Base-by-base conservation (phyloP, 1,140 invertebrate genomes). In the Bombus huntii region DNA sequence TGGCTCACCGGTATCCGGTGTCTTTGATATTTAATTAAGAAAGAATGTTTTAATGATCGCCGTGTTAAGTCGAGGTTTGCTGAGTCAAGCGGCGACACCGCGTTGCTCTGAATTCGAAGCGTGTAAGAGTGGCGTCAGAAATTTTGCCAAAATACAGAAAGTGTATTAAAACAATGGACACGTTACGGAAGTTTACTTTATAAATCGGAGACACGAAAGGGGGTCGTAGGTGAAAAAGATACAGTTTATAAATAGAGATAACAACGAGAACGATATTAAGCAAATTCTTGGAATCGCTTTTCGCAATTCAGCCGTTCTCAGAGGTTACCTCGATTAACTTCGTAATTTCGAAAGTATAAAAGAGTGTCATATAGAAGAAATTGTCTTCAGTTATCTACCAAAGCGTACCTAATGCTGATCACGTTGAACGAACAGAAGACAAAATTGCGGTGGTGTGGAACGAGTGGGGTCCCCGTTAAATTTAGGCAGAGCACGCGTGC, bases 391-490 rank as follows among this genome's bases (percentile, higher is more conserved):
- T 53, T 22, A 53, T 53, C 47, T 8, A 53, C 18, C 18, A 18
- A 53, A 53, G 18, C 47, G 18, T 53, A 22, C 1, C 6, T 53
- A 53, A 53, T 22, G 18, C 6, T 8, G 62, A n/a, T 73, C 31
- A 25, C 9, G 22, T 5, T 4, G 68, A 39, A 37, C 25, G 15
- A 66, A 71, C 6, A 2, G 28, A 57, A 47, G 18, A 75, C 1
- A 31, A 65, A 65, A 70, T 72, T 65, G 59, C 10, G 18, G 4
- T 47, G 25, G 31, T 25, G 37, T 34, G 44, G 70, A 42, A 39
- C 25, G 9, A 39, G 31, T 12, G 44, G 37, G 39, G 77, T 84
- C 66, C n/a, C 57, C 13, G 83, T 90, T 92, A 91, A 92, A 91
- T 90, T 90, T 91, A 91, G 87, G 31, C 85, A 57, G 57, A 83